Percentiles rank a stretch among this genome's conserved stretches.
These are phyloP conservation scores for Salticus scenicus DNA, from an alignment of 2,888 invertebrate genomes.

Conservation along the genomic window DNA sequence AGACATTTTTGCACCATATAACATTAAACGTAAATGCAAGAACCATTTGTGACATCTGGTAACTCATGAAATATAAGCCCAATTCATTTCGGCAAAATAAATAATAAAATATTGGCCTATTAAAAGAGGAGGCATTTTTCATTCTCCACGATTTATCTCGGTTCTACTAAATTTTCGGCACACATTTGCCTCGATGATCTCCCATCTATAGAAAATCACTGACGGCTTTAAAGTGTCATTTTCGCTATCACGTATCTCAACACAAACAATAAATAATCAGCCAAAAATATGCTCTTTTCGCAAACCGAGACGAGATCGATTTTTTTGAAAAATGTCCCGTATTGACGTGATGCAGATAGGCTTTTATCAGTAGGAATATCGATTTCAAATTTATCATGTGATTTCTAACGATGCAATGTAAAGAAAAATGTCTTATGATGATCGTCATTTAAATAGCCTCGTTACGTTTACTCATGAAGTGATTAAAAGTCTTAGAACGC, in stretches of 20 bases:
- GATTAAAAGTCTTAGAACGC: constrained; percentile 9
- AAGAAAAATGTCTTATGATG: not conserved
- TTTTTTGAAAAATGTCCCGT: constrained; percentile 38
- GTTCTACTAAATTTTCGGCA: too few relatives aligned
- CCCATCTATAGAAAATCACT: too few relatives aligned
- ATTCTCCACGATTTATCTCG: too few relatives aligned
- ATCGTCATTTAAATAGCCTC: not conserved
- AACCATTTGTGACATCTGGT: too few relatives aligned
- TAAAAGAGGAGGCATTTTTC: too few relatives aligned
- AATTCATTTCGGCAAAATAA: too few relatives aligned
- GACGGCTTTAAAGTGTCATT: constrained; percentile 1
- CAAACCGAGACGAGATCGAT: not conserved
- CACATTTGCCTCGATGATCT: too few relatives aligned
- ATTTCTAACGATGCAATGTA: constrained; percentile 6
- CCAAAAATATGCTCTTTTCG: not conserved
- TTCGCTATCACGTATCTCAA: not conserved
- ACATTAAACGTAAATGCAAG: too few relatives aligned
- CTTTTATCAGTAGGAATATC: constrained; percentile 50
- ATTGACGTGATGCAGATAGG: constrained; percentile 58
- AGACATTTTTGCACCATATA: too few relatives aligned
- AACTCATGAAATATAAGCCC: too few relatives aligned
- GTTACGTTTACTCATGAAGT: not conserved
- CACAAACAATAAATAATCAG: constrained; percentile 6
- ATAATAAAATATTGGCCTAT: too few relatives aligned
- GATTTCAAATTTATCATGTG: constrained; percentile 64